A percentile compares a stretch with the other conserved stretches of the same genome.
These are phyloP conservation scores for Aplochiton taeniatus DNA, from an alignment of 2,797 vertebrate species.

Conservation along the genomic window DNA sequence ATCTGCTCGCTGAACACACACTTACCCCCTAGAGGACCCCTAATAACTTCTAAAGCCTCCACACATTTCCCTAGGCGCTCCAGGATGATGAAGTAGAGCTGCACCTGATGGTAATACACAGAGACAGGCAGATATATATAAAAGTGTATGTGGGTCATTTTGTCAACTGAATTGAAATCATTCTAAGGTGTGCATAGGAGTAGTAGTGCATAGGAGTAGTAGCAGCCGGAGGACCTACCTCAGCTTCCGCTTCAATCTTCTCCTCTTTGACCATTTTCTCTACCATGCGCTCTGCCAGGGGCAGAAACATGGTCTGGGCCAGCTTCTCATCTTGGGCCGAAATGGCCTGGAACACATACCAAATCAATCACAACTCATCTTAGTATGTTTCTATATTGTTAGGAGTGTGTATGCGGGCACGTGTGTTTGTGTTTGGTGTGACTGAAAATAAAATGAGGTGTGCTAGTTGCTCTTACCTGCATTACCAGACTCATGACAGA, in stretches of 20 bases:
- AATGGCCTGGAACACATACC: conserved; percentile 81
- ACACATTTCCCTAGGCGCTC: conserved; percentile 93
- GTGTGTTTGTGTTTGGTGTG: background rate
- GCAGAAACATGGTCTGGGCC: conserved; percentile 96
- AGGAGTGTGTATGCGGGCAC: background rate
- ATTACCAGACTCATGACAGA: conserved; percentile 99
- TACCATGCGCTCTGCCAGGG: conserved; percentile 96
- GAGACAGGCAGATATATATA: background rate
- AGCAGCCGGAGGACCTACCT: conserved; percentile 71
- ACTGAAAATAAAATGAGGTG: background rate
- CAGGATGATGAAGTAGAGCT: conserved; percentile 98
- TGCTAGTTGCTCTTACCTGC: conserved; percentile 79
- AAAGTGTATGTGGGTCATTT: no score
- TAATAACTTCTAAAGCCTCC: conserved; percentile 92
- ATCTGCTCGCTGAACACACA: background rate
- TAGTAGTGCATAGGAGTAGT: no score
- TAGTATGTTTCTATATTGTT: no score
- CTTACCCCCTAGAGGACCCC: conserved; percentile 93
- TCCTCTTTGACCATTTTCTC: conserved; percentile 99
- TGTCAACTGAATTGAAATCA: background rate
- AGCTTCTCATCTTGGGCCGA: conserved; percentile 96
- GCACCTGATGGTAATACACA: conserved; percentile 77
- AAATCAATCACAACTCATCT: no score
- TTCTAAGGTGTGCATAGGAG: background rate
- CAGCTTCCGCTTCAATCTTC: conserved; percentile 97